These are phyloP conservation scores for Epinephelus lanceolatus DNA, from an alignment of 2,113 vertebrate species.

Conservation along the genomic window DNA sequence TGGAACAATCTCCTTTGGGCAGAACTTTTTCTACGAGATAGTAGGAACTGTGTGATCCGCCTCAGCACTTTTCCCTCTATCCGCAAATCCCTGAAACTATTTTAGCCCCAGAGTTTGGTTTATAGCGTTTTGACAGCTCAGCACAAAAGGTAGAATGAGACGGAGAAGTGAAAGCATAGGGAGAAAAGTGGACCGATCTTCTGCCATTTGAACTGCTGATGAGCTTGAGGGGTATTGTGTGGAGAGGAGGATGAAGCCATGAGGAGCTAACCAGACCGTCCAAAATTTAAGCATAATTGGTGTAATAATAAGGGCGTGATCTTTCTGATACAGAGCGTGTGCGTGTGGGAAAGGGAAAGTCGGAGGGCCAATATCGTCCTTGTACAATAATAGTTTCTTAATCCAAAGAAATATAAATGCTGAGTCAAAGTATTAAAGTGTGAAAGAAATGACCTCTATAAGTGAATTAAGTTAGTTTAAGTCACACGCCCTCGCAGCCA, in stretches of 20 bases:
- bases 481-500: conserved; percentile 28
- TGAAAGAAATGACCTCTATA: conserved; percentile 51
- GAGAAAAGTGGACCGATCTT: conserved; percentile 43
- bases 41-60: conserved; percentile 54
- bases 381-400: conserved; percentile 47
- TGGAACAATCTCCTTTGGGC: conserved; percentile 68
- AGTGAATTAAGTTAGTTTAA: conserved; percentile 37
- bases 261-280: conserved; percentile 35
- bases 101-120: conserved; percentile 58
- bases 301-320: conserved; percentile 8
- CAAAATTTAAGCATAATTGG: conserved; percentile 37
- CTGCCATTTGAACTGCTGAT: conserved; percentile 42
- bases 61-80: conserved; percentile 74
- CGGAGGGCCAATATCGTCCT: conserved; percentile 36
- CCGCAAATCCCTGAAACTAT: conserved; percentile 70
- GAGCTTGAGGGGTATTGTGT: conserved; percentile 45
- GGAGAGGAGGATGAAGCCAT: conserved; percentile 28
- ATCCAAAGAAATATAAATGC: conserved; percentile 54
- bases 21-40: conserved; percentile 57
- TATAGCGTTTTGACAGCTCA: conserved; percentile 60
- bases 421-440: conserved; percentile 48
- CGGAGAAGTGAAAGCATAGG: conserved; percentile 38
- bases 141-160: conserved; percentile 66
- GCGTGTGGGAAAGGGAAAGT: not conserved
- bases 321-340: conserved; percentile 12